Evolutionary conservation across 2,888 invertebrate genomes (phyloP).

Genomic region (Tridacna gigas): DNA sequence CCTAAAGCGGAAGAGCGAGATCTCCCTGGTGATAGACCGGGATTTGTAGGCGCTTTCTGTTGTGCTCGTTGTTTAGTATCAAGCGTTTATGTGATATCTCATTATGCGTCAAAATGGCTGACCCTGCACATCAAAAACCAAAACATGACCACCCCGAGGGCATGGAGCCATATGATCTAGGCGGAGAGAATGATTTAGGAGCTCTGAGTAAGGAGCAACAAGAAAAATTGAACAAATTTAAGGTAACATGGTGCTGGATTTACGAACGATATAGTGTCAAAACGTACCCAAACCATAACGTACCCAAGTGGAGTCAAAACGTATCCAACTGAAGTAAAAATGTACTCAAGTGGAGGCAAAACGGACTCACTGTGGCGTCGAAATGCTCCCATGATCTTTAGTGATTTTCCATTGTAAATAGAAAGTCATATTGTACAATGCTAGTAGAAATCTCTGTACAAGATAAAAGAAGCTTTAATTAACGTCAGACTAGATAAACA

Average conservation of each 20-base stretch:
- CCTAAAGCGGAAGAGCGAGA: neutral
- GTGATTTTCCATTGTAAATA: too few relatives aligned
- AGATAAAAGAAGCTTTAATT: too few relatives aligned
- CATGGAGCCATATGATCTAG: conserved; percentile 84
- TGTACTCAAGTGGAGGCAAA: too few relatives aligned
- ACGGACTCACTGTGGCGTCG: too few relatives aligned
- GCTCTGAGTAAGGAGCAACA: conserved; percentile 83
- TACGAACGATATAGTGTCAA: too few relatives aligned
- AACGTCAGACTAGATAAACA: too few relatives aligned
- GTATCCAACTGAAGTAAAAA: too few relatives aligned
- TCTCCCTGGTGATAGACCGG: conserved; percentile 29
- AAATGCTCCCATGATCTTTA: too few relatives aligned
- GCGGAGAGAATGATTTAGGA: conserved; percentile 80
- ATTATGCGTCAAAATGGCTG: conserved; percentile 76
- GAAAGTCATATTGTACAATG: too few relatives aligned
- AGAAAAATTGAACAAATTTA: conserved; percentile 82
- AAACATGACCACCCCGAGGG: conserved; percentile 81
- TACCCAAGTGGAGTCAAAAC: too few relatives aligned
- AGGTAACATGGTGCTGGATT: conserved; percentile 69
- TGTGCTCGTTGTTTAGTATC: neutral
- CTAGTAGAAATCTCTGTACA: too few relatives aligned
- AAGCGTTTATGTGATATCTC: conserved; percentile 44
- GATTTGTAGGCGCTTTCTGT: conserved; percentile 27
- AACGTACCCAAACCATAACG: too few relatives aligned
- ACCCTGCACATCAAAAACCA: conserved; percentile 72